Base-by-base conservation (phyloP, 2,888 invertebrate species). In the Diaperis boleti region DNA sequence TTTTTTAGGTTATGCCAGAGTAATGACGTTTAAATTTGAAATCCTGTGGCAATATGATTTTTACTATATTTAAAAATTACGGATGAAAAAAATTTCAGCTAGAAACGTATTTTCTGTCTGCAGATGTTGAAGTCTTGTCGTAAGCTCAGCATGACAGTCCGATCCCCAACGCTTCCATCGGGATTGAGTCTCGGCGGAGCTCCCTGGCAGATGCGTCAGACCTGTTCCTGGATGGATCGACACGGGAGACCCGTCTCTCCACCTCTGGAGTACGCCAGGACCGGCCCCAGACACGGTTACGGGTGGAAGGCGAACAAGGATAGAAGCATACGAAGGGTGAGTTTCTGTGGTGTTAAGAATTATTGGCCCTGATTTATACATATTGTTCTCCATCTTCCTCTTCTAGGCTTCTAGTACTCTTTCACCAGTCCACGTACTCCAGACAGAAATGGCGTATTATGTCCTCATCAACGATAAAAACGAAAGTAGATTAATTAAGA, bases 181-280 rank as follows among this genome's bases (percentile, higher is more conserved):
- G 65, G 74, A 39, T 79, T 83, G 10, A 82, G 82, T 64, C 85
- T 80, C 72, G 84, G 73, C 70, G 83, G 66, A 75, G 84, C 74
- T 70, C 82, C 75, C 10, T 84, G 83, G 80, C 80, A 83, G 44
- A 85, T 87, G 42, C 86, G 91, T 59, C 94, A 94, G 75, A 92
- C 93, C 50, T 96, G 95, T 83, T 93, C 94, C 62, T 96, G 96
- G 96, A 94, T 96, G 88, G 95, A 96, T 83, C 86, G 94, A 59
- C 91, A 92, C 76, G 96, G 96, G 2, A 85, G 95, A 67, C 93
- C 95, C 0, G 94, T 92, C 14, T 96, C 96, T 18, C 96, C 96
- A 47, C 90, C 90, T 13, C 79, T 86, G 73, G 89, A 90, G 78
- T 87, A 86, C 76, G 76, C 82, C n/a, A 79, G 82, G 57, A 81